These are phyloP conservation scores for Umimayanthus chanpuru DNA, from an alignment of 92 coral and sea anemone genomes.

Conservation along the genomic window DNA sequence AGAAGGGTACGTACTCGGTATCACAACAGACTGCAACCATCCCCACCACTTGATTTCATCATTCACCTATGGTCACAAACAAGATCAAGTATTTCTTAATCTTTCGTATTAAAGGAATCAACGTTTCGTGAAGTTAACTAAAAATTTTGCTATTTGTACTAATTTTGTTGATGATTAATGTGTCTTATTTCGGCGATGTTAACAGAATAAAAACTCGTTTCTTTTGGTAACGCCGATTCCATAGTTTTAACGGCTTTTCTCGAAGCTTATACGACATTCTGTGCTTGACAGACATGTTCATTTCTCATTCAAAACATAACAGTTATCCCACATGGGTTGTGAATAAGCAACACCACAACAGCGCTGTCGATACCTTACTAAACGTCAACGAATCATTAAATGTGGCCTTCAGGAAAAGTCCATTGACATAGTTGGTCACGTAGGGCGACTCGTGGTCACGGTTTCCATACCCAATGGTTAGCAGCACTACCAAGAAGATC, in stretches of 20 bases:
- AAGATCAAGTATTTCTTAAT: background rate
- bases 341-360: background rate
- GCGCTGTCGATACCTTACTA: slow-evolving; percentile 51
- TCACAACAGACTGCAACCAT: slow-evolving; percentile 67
- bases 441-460: slow-evolving; percentile 75
- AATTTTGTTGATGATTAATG: no score
- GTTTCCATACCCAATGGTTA: slow-evolving; percentile 89
- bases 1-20: slow-evolving; percentile 68
- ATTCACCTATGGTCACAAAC: slow-evolving; percentile 49
- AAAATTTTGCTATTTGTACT: no score
- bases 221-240: background rate
- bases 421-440: slow-evolving; percentile 70
- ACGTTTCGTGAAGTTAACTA: no score
- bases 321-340: background rate
- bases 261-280: background rate
- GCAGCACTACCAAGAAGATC: slow-evolving; percentile 73
- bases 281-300: background rate
- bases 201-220: background rate
- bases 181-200: no score
- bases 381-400: slow-evolving; percentile 63
- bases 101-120: no score
- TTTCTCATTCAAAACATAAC: background rate
- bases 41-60: slow-evolving; percentile 62
- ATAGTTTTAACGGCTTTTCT: no score
- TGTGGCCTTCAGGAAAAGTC: slow-evolving; percentile 58